phyloP scores from a whole-genome alignment of 2,797 vertebrate species.

The Champsocephalus esox region DNA sequence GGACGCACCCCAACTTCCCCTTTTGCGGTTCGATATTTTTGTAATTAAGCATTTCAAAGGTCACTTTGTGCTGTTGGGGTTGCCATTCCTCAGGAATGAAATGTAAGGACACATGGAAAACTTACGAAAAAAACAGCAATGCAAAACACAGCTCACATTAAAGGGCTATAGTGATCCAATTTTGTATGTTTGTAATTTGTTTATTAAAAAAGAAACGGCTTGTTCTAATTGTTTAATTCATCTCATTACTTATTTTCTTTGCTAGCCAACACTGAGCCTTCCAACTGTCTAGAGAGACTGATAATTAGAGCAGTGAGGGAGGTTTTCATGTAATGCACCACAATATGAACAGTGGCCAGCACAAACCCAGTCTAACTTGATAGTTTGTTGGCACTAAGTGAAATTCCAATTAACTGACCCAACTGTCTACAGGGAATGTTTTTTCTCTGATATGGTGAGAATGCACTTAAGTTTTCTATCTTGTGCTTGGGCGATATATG shows the following conservation, averaged over 20 bases:
- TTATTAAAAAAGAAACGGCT: neutral
- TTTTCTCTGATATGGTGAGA: constrained; percentile 57
- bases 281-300: constrained; percentile 64
- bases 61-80: constrained; percentile 33
- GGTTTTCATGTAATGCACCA: constrained; percentile 67
- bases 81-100: constrained; percentile 21
- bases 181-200: no score
- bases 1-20: neutral
- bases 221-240: constrained; percentile 48
- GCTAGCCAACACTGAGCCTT: constrained; percentile 45
- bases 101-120: neutral
- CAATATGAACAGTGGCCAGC: constrained; percentile 70
- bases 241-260: constrained; percentile 30
- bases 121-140: neutral
- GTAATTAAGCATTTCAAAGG: constrained; percentile 47
- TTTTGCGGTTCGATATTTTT: constrained; percentile 33
- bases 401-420: constrained; percentile 77
- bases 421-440: constrained; percentile 68
- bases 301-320: constrained; percentile 74
- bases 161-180: no score
- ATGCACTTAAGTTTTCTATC: constrained; percentile 66
- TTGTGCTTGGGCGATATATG: constrained; percentile 36
- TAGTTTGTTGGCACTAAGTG: constrained; percentile 69
- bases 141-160: neutral
- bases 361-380: constrained; percentile 63